phyloP scores from a whole-genome alignment of 2,113 vertebrate genomes.

The Turnix velox region DNA sequence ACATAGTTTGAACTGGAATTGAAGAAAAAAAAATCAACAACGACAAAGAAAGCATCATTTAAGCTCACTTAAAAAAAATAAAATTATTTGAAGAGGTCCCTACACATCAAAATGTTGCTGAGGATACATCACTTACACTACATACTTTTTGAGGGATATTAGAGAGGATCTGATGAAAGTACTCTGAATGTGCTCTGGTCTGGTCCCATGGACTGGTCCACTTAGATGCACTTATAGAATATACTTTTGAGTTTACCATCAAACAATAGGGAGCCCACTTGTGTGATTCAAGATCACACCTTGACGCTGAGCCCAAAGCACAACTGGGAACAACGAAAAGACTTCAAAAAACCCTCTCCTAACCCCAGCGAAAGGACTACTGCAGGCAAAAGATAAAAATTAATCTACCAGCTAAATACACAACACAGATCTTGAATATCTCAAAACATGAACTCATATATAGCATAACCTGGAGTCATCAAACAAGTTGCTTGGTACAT shows the following conservation, averaged over 20 bases:
- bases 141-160: background rate
- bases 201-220: background rate
- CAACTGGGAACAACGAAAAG: background rate
- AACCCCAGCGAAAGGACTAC: background rate
- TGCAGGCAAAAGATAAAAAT: background rate
- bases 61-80: background rate
- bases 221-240: background rate
- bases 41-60: background rate
- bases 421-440: background rate
- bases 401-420: background rate
- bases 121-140: background rate
- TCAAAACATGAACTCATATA: background rate
- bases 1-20: conserved; percentile 86
- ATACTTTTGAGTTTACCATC: background rate
- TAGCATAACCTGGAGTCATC: background rate
- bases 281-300: background rate
- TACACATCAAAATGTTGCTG: background rate
- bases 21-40: background rate
- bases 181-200: background rate
- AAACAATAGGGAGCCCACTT: background rate
- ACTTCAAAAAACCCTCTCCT: background rate
- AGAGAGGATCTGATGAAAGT: background rate
- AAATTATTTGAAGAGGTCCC: background rate
- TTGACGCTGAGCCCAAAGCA: background rate
- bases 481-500: background rate